These are phyloP conservation scores for Crotalus horridus DNA, from an alignment of 2,113 vertebrate genomes.

Conservation along the genomic window DNA sequence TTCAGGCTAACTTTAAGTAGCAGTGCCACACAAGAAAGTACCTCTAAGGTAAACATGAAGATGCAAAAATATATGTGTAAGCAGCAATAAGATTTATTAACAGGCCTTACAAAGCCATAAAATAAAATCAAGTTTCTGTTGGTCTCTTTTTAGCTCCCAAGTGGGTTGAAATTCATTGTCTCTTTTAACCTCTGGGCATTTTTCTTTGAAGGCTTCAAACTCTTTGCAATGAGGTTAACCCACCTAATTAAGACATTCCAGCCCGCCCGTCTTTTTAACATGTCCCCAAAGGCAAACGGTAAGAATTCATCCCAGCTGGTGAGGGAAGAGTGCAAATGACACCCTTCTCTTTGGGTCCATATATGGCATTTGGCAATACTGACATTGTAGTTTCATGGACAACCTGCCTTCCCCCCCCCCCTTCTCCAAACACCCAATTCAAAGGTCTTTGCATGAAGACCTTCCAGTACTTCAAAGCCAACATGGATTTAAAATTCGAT, in stretches of 20 bases:
- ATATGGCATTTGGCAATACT: not conserved
- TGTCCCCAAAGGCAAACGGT: conserved; percentile 19
- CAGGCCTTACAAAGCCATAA: not conserved
- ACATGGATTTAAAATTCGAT: not conserved
- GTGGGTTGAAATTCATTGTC: not conserved
- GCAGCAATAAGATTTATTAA: conserved; percentile 18
- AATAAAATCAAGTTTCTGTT: not conserved
- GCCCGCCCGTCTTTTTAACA: not conserved
- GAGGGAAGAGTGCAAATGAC: conserved; percentile 47
- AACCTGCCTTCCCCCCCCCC: too few species aligned
- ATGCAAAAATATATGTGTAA: not conserved
- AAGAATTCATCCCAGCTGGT: conserved; percentile 45
- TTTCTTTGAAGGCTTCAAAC: not conserved
- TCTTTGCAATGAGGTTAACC: not conserved
- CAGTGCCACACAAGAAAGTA: not conserved
- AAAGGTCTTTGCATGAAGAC: not conserved
- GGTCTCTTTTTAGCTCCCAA: not conserved
- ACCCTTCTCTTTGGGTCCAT: conserved; percentile 18
- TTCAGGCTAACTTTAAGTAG: not conserved
- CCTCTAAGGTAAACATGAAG: not conserved
- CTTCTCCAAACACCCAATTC: not conserved
- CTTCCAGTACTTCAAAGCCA: too few species aligned
- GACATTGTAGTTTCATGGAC: not conserved
- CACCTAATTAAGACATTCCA: not conserved
- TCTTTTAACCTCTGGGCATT: not conserved